Evolutionary conservation across 2,113 vertebrate species (phyloP).

Genomic region (Esox niger): DNA sequence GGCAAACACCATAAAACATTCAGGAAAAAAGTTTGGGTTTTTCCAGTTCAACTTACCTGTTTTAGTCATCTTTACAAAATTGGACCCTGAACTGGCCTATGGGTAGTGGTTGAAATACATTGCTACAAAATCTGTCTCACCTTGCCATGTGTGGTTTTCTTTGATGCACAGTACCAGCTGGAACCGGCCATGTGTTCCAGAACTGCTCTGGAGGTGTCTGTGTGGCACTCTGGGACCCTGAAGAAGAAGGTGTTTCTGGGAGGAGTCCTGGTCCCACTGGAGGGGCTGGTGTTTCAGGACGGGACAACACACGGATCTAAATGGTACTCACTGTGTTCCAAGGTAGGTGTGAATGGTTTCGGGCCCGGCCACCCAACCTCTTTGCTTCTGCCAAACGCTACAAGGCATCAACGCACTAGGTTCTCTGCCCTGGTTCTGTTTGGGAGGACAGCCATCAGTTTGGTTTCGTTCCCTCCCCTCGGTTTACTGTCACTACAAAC

Average conservation of each 20-base stretch:
- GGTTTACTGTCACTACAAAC: no score
- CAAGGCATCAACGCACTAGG: no score
- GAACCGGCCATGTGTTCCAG: slow-evolving; percentile 72
- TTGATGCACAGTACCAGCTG: slow-evolving; percentile 72
- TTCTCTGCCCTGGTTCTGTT: no score
- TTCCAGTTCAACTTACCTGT: no score
- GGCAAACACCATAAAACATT: neutral
- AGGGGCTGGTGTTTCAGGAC: slow-evolving; percentile 76
- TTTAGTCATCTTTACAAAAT: no score
- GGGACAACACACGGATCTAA: slow-evolving; percentile 48
- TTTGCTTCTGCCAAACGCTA: no score
- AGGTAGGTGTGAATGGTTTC: no score
- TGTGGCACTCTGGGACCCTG: slow-evolving; percentile 84
- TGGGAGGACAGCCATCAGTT: no score
- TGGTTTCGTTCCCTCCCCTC: no score
- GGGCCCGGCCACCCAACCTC: no score
- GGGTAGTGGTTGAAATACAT: neutral
- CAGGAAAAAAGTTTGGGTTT: no score
- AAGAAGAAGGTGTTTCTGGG: slow-evolving; percentile 82
- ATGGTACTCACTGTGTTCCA: slow-evolving; percentile 80
- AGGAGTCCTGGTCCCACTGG: slow-evolving; percentile 80
- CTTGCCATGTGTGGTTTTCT: neutral
- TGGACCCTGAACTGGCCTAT: no score
- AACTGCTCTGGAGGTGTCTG: slow-evolving; percentile 78
- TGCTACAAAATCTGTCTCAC: neutral